Evolutionary conservation across 2,113 vertebrate genomes (phyloP), one percentile per base, ranked within the genome.

Genomic region (Tupaia tana): DNA sequence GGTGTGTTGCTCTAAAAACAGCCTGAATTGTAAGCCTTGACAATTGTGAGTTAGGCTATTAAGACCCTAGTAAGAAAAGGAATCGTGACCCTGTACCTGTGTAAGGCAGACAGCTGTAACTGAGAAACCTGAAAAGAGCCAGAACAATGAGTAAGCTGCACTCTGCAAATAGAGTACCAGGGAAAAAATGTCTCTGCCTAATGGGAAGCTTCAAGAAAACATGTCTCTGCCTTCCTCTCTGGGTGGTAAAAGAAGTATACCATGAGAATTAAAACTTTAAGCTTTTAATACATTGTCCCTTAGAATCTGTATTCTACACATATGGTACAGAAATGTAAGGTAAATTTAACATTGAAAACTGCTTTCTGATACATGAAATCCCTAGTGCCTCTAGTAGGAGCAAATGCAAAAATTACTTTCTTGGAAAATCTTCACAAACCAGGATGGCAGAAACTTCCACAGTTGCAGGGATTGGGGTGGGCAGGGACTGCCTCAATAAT

Each of bases 311-410:
- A 54, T 66, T 73, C 13, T 54, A 54, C 9, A 71, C 19, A 79
- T 24, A 7, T n/a, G 64, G 16, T 59, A 9, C 31, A 61, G 52
- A 24, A 85, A 86, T 59, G 43, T 11, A 66, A 85, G n/a, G 82
- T 70, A 92, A 89, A 89, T 8, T 71, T 66, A 63, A 85, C 43
- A 73, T 19, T 84, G 59, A 77, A 87, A 81, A 20, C 15, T 93
- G 3, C 7, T 84, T 61, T 31, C 20, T 13, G 15, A 16, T 77
- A 54, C 75, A 56, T 69, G 52, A 63, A 78, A 77, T 66, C 54
- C 22, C 61, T 63, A 18, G 18, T 63, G 18, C 20, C 1, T 80
- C 22, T 31, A 81, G 18, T 24, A 81, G 52, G 69, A 34, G 9
- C 20, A 71, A 78, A 71, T 64, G 27, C 14, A 56, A 79, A 90